Conservation (phyloP, 2,888 invertebrate species). For the Apodemia mormo region DNA sequence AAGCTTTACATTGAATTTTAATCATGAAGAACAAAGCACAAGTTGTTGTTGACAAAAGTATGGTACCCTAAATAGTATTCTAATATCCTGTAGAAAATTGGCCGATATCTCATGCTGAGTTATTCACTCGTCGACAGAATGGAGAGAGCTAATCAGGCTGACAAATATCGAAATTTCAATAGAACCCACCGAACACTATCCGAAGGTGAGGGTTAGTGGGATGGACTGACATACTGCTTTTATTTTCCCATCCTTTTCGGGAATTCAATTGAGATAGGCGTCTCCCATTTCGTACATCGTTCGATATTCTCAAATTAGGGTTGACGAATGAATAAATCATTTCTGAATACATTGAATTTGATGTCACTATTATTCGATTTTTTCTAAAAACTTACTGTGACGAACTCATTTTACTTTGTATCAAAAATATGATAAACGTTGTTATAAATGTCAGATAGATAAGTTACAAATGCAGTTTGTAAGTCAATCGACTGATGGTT, state of each 20-base stretch:
- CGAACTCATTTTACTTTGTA: neutral
- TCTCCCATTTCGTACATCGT: constrained; percentile 65
- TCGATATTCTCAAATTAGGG: constrained; percentile 71
- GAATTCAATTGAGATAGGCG: constrained; percentile 78
- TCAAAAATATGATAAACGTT: neutral
- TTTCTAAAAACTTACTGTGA: neutral
- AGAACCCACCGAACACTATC: constrained; percentile 59
- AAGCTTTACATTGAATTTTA: neutral
- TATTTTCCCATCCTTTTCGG: constrained; percentile 75
- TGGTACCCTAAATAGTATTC: constrained; percentile 19
- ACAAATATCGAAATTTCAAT: constrained; percentile 76
- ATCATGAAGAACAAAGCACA: neutral
- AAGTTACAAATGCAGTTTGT: neutral
- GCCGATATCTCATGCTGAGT: constrained; percentile 65
- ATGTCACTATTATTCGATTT: neutral
- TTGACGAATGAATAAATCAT: constrained; percentile 42
- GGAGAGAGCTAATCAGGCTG: constrained; percentile 75
- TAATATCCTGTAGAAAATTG: constrained; percentile 47
- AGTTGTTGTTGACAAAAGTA: neutral
- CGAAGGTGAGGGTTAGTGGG: constrained; percentile 55
- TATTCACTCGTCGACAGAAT: constrained; percentile 59
- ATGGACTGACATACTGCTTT: constrained; percentile 50
- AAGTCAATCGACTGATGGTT: too few species aligned
- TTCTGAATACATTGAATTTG: constrained; percentile 16
- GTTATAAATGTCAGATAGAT: neutral